Conservation (phyloP, 2,888 invertebrate species). For the Conus canariensis region DNA sequence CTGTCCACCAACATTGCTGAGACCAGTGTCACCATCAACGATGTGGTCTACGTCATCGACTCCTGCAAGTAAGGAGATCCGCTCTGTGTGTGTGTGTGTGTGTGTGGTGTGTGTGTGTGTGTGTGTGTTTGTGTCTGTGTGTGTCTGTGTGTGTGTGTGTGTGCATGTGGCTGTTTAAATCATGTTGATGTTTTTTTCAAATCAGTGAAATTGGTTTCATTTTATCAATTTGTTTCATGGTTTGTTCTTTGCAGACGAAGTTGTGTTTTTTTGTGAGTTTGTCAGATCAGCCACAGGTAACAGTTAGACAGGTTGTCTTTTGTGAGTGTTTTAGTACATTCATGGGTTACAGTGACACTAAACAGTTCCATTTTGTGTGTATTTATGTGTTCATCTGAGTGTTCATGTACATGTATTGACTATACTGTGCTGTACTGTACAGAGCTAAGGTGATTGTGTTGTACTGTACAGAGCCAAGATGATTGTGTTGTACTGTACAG, state of each 20-base stretch:
- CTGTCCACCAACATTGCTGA: slow-evolving; percentile 99
- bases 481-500: not conserved
- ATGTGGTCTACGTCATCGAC: slow-evolving; percentile 98
- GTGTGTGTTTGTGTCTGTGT: not conserved
- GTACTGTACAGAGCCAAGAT: not conserved
- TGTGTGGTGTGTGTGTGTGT: not conserved
- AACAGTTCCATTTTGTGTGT: not conserved
- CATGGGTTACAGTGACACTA: no score
- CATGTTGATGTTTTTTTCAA: no score
- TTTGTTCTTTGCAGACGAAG: no score
- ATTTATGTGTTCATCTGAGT: not conserved
- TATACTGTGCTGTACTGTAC: no score
- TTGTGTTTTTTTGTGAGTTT: no score
- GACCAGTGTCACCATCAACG: slow-evolving; percentile 98
- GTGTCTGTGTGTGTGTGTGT: not conserved
- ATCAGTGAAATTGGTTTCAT: no score
- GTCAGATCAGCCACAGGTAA: no score
- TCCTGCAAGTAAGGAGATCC: slow-evolving; percentile 87
- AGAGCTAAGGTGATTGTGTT: no score
- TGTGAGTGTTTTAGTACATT: no score
- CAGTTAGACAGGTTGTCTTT: no score
- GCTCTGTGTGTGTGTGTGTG: not conserved
- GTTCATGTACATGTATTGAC: not conserved
- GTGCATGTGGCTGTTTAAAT: no score
- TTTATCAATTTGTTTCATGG: no score